phyloP scores from a whole-genome alignment of 2,113 vertebrate genomes.

The Hydrolagus affinis region DNA sequence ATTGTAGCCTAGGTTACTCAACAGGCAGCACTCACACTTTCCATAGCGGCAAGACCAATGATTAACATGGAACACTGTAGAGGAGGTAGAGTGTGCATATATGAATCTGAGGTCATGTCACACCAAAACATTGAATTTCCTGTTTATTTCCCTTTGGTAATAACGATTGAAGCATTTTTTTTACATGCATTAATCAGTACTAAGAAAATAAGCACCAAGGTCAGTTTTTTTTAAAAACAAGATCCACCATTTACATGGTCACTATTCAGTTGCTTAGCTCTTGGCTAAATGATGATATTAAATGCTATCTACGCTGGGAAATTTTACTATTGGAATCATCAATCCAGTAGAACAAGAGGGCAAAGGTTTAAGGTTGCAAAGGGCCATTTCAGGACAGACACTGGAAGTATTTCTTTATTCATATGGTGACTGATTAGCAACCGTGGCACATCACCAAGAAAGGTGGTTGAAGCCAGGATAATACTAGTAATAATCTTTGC shows the following conservation, averaged over 20 bases:
- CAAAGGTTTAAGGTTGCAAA: too few species aligned
- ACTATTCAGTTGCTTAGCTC: constrained; percentile 11
- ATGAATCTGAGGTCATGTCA: constrained; percentile 15
- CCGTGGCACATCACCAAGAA: too few species aligned
- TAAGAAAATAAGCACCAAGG: constrained; percentile 26
- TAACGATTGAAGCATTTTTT: constrained; percentile 21
- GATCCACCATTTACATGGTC: constrained; percentile 4
- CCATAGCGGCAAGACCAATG: constrained; percentile 2
- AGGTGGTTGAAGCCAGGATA: too few species aligned
- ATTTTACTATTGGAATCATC: too few species aligned
- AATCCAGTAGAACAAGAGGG: too few species aligned
- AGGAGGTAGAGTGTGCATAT: constrained; percentile 12
- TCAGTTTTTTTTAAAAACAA: background rate
- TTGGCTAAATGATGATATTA: background rate
- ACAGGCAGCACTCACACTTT: constrained; percentile 25
- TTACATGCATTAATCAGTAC: constrained; percentile 9
- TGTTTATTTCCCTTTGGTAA: constrained; percentile 6
- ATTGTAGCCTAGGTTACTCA: constrained; percentile 14
- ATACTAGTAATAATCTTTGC: too few species aligned
- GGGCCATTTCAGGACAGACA: too few species aligned
- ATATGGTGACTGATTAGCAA: too few species aligned
- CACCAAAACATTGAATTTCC: constrained; percentile 17
- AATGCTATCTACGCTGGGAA: too few species aligned
- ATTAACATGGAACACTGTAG: constrained; percentile 20
- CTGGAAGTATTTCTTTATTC: too few species aligned